Evolutionary conservation across 53 echinoderm and acorn worm species (phyloP), one percentile per base, ranked within the genome.

Genomic region (Holothuria leucospilota): DNA sequence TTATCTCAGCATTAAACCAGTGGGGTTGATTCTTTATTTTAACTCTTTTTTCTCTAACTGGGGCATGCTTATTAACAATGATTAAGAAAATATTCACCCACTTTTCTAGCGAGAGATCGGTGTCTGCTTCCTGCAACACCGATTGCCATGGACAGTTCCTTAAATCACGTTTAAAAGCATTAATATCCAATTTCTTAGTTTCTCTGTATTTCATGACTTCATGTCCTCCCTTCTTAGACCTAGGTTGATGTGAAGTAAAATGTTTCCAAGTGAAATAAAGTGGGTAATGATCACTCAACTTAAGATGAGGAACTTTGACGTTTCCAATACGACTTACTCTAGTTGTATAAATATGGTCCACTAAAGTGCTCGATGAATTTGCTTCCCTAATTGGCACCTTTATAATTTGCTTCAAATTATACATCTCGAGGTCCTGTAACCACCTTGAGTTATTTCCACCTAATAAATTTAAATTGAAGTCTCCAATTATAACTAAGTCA

Each of bases 301-400:
- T 66, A 66, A 66, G 16, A 66, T 66, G 14, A 26, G 67, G 23
- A 66, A 66, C 67, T 66, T 66, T 3, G 23, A 66, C 2, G 16
- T 66, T 15, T 21, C 67, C 67, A 66, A 66, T 66, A 66, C 67
- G 5, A 66, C 67, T 66, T 66, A 66, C 67, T 66, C 67, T 66
- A 66, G 67, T 66, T n/a, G 67, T 66, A 5, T 66, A 5, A 66
- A 66, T 2, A 2, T 66, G 67, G 67, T 66, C 6, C 67, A 66
- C 67, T 66, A 66, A 66, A 20, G 67, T 66, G 2, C 67, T 66
- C 21, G 61, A 61, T 61, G 61, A 61, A 61, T 61, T 61, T 61
- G 61, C 21, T 61, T 1, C 61, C 1, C 67, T 66, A 12, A 29
- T 21, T 66, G 67, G 2, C 67, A 66, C 67, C 67, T 2, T 66